Base-by-base conservation (phyloP, 2,888 invertebrate species). In the Drosophila kuntzei region DNA sequence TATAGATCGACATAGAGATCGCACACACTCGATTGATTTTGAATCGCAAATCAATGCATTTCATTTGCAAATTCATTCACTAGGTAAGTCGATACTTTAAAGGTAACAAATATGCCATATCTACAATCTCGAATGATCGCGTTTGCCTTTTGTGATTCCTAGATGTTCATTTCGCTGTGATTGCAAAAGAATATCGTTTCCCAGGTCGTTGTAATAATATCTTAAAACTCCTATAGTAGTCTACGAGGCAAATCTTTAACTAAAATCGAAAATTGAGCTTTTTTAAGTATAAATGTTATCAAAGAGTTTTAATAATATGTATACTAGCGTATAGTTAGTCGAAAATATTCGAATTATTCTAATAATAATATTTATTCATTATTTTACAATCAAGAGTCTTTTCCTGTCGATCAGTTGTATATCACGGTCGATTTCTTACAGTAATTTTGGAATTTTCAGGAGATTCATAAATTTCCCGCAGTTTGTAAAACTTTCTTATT, bases 11-110 rank as follows among this genome's bases (percentile, higher is more conserved):
- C 62, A 62, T 55, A 41, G 46, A 66, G 75, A 81, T 85, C 61
- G 71, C 83, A 76, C 71, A 88, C 83, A 88, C 81, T 84, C 61
- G 87, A 84, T 84, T 84, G 89, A 58, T 57, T 72, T 75, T 87
- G 61, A 89, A 83, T 89, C 75, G 62, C 37, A 60, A 86, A 87
- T 87, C 62, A 86, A 86, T 86, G 76, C 66, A 63, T 66, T 68
- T 57, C 55, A 71, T 68, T 79, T 58, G 69, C 72, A 53, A 70
- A 80, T 80, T 55, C 64, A 46, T 51, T 63, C 43, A 22, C 27
- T 84, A 16, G 37, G 89, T 88, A 83, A 83, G 32, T 36, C 65
- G 81, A 83, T 87, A 83, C 83, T 63, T 61, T 59, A 25, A 14
- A 34, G 20, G 46, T 41, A 60, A 27, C 61, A 65, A 65, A 12